Evolutionary conservation across 2,888 invertebrate species (phyloP).

Genomic region (Drosophila paranaensis): DNA sequence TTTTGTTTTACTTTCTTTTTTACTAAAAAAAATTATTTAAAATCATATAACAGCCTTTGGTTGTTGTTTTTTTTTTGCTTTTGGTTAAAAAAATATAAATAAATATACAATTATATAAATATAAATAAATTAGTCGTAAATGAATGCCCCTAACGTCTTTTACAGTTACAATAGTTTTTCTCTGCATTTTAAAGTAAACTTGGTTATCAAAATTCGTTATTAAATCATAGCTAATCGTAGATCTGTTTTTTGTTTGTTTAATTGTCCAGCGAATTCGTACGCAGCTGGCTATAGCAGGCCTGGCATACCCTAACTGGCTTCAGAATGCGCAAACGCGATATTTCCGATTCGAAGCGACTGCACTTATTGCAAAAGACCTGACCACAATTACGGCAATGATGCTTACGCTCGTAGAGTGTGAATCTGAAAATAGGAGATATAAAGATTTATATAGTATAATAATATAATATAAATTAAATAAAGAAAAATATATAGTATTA

Average conservation of each 20-base stretch:
- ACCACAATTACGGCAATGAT: conserved; percentile 99
- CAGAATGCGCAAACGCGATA: conserved; percentile 94
- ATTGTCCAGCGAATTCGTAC: conserved; percentile 82
- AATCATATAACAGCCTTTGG: conserved; percentile 73
- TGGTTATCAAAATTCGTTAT: conserved; percentile 30
- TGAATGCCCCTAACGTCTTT: conserved; percentile 57
- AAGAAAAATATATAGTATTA: background rate
- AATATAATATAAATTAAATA: no score
- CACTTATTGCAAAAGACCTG: conserved; percentile 98
- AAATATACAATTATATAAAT: conserved; percentile 35
- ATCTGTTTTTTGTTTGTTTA: conserved; percentile 31
- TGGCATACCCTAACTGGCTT: conserved; percentile 98
- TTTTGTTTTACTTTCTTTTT: conserved; percentile 14
- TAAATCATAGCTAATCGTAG: conserved; percentile 21
- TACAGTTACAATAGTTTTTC: conserved; percentile 34
- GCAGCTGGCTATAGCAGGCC: conserved; percentile 90
- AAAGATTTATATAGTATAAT: background rate
- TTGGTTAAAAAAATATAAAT: conserved; percentile 54
- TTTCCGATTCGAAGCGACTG: conserved; percentile 98
- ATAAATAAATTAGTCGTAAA: conserved; percentile 30
- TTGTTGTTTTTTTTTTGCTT: conserved; percentile 46
- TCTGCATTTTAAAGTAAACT: conserved; percentile 23
- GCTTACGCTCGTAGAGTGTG: conserved; percentile 96
- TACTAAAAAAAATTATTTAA: conserved; percentile 40
- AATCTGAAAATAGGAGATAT: conserved; percentile 87